Evolutionary conservation across 2,888 invertebrate genomes (phyloP).

Genomic region (Dicranocentrus wangi): DNA sequence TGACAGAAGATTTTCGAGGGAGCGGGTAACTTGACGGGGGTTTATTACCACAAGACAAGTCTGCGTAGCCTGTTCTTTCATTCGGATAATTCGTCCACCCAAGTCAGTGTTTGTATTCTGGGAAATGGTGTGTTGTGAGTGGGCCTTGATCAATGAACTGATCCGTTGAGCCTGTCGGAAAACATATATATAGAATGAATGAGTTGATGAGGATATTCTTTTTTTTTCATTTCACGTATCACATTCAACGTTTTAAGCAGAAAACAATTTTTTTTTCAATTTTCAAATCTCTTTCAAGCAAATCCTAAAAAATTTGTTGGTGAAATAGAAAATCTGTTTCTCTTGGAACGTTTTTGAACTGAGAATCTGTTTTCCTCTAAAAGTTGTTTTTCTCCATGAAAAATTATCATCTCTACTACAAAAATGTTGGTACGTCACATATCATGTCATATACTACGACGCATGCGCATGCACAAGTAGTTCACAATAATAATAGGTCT

Average conservation of each 20-base stretch:
- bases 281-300: not conserved
- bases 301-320: no score
- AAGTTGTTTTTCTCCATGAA: no score
- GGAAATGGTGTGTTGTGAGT: slow-evolving; percentile 66
- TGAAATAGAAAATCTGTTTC: no score
- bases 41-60: slow-evolving; percentile 23
- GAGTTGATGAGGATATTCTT: not conserved
- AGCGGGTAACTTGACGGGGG: slow-evolving; percentile 43
- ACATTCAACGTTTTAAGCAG: not conserved
- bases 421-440: no score
- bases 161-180: slow-evolving; percentile 68
- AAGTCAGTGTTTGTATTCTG: slow-evolving; percentile 71
- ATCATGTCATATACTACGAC: no score
- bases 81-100: slow-evolving; percentile 63
- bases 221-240: slow-evolving; percentile 10
- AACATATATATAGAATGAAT: slow-evolving; percentile 57
- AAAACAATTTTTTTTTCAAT: not conserved
- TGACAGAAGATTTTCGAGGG: slow-evolving; percentile 32
- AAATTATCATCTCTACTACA: no score
- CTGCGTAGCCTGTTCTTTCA: slow-evolving; percentile 55
- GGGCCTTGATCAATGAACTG: slow-evolving; percentile 64
- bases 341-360: no score
- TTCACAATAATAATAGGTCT: no score
- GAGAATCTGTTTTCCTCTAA: no score
- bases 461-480: no score